These are phyloP conservation scores for Nyctalus aviator DNA, from an alignment of 2,797 vertebrate genomes.

Conservation along the genomic window DNA sequence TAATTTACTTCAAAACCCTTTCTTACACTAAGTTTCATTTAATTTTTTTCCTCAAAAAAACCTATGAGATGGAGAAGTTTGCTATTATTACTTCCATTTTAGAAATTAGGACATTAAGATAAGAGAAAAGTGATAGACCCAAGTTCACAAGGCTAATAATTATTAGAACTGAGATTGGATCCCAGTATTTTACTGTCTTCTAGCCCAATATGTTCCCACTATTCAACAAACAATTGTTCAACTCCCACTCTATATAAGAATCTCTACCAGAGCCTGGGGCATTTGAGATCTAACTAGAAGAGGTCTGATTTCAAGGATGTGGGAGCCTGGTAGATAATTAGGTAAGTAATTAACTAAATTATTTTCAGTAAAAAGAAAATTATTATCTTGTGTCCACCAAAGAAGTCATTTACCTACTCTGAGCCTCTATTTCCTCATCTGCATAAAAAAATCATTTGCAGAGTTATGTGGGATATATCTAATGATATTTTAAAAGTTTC, in stretches of 20 bases:
- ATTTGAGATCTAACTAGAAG: background rate
- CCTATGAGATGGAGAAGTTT: background rate
- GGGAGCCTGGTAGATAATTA: background rate
- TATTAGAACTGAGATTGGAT: background rate
- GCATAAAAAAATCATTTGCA: constrained; percentile 5
- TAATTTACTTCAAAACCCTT: constrained; percentile 42
- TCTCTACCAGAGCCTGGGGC: background rate
- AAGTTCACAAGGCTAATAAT: background rate
- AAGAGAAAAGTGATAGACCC: background rate
- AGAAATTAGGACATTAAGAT: background rate
- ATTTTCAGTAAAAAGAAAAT: background rate
- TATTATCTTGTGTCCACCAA: background rate
- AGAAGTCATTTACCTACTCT: background rate
- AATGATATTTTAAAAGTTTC: background rate
- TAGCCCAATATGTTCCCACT: background rate
- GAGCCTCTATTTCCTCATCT: background rate
- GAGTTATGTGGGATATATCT: background rate
- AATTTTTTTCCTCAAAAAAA: background rate
- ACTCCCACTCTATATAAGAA: background rate
- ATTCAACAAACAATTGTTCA: background rate
- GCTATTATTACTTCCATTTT: background rate
- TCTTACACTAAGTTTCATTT: background rate
- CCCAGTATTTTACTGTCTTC: background rate
- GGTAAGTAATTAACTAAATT: constrained; percentile 36
- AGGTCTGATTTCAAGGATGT: background rate